phyloP scores from a whole-genome alignment of 2,797 vertebrate genomes.

The Calcarius lapponicus region DNA sequence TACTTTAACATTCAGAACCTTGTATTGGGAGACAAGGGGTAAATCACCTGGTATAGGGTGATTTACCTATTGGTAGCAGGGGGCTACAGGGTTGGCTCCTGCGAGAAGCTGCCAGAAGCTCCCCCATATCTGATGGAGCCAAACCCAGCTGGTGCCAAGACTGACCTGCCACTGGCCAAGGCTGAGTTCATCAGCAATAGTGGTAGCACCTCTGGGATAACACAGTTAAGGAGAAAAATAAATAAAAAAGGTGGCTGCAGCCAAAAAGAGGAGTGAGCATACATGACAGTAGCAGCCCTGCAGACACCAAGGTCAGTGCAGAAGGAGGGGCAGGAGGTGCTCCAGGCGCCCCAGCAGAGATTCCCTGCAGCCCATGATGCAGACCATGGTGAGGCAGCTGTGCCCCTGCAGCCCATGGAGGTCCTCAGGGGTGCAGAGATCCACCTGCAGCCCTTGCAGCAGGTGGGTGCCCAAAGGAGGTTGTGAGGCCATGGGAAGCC shows the following conservation, averaged over 20 bases:
- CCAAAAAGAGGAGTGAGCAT: background rate
- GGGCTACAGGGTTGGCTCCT: accelerated
- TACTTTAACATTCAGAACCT: background rate
- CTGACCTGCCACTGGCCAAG: background rate
- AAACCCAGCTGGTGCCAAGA: background rate
- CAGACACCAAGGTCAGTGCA: background rate
- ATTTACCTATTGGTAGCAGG: background rate
- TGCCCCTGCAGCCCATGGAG: background rate
- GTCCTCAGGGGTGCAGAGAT: background rate
- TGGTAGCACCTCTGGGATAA: background rate
- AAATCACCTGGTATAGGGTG: background rate
- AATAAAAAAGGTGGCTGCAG: background rate
- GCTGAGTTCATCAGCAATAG: background rate
- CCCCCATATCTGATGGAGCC: background rate
- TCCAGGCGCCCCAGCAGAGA: background rate
- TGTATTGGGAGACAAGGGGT: background rate
- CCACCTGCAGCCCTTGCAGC: background rate
- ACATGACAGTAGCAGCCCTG: background rate
- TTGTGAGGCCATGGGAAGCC: accelerated
- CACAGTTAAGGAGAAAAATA: background rate
- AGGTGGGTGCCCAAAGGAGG: background rate
- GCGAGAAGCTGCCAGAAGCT: background rate
- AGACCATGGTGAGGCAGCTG: background rate
- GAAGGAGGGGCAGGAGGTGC: background rate
- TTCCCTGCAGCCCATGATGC: background rate